Conservation (phyloP, 2,888 invertebrate genomes). For the Phengaris alcon region DNA sequence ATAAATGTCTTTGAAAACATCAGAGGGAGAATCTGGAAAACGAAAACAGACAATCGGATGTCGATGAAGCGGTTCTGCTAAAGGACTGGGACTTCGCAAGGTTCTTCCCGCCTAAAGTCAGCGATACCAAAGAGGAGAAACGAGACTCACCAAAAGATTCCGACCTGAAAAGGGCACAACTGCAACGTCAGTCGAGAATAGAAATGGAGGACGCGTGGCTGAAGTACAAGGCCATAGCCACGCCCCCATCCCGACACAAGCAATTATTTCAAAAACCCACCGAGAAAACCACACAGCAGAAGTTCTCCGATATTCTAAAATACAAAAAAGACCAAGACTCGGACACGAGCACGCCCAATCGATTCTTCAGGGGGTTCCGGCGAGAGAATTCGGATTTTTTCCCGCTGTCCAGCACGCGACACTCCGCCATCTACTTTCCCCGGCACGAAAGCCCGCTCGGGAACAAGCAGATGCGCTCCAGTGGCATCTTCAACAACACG, state of each 20-base stretch:
- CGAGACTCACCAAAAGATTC: constrained; percentile 63
- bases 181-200: constrained; percentile 69
- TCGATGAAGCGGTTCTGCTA: constrained; percentile 88
- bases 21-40: constrained; percentile 67
- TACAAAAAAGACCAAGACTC: constrained; percentile 86
- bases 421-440: constrained; percentile 84
- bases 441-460: constrained; percentile 75
- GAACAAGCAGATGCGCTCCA: constrained; percentile 79
- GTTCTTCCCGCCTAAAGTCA: constrained; percentile 83
- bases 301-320: constrained; percentile 71
- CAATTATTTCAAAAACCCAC: constrained; percentile 59
- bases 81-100: constrained; percentile 93
- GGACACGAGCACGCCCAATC: constrained; percentile 84
- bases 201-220: constrained; percentile 73
- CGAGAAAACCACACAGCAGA: constrained; percentile 68
- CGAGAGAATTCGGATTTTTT: constrained; percentile 92
- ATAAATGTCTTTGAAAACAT: constrained; percentile 64
- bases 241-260: constrained; percentile 66
- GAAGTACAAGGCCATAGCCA: constrained; percentile 67
- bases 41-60: constrained; percentile 76
- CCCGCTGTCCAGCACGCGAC: constrained; percentile 84
- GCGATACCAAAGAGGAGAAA: constrained; percentile 58
- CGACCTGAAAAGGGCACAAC: constrained; percentile 61
- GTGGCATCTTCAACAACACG: constrained; percentile 84
- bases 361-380: constrained; percentile 88